Conservation (phyloP, 2,888 invertebrate genomes). For the Cantharis flavilabris region DNA sequence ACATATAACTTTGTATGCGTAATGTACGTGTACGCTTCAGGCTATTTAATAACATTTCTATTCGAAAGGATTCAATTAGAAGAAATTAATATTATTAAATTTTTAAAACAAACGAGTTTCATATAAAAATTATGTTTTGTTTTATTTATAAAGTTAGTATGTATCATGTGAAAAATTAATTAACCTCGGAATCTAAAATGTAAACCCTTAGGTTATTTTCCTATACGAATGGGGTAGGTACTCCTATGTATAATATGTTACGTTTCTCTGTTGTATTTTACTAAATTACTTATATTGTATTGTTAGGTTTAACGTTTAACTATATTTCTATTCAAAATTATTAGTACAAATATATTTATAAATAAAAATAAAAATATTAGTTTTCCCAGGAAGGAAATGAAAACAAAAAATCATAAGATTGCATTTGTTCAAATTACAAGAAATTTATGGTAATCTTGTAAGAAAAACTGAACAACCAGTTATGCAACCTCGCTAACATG, state of each 20-base stretch:
- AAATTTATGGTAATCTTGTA: too few relatives aligned
- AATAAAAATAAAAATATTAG: not conserved
- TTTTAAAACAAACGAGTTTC: not conserved
- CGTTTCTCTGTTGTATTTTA: not conserved
- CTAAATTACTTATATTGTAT: not conserved
- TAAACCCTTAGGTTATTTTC: not conserved
- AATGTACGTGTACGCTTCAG: not conserved
- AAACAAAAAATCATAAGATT: too few relatives aligned
- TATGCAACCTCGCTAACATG: too few relatives aligned
- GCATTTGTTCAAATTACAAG: too few relatives aligned
- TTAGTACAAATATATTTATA: not conserved
- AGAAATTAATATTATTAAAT: not conserved
- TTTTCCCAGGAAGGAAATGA: too few relatives aligned
- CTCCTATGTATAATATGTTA: not conserved
- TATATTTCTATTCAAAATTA: not conserved
- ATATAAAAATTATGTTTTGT: not conserved
- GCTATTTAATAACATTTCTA: not conserved
- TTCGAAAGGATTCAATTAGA: not conserved
- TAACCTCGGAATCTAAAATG: not conserved
- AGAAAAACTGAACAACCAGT: too few relatives aligned
- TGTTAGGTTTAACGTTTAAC: not conserved
- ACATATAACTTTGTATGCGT: not conserved
- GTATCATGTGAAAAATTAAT: not conserved
- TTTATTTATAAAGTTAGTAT: not conserved
- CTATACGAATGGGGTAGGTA: not conserved